Percentiles rank a stretch among this genome's conserved stretches.
Evolutionary conservation across 1,140 invertebrate species (phyloP).

Genomic region (Aphaenogaster ashmeadi): DNA sequence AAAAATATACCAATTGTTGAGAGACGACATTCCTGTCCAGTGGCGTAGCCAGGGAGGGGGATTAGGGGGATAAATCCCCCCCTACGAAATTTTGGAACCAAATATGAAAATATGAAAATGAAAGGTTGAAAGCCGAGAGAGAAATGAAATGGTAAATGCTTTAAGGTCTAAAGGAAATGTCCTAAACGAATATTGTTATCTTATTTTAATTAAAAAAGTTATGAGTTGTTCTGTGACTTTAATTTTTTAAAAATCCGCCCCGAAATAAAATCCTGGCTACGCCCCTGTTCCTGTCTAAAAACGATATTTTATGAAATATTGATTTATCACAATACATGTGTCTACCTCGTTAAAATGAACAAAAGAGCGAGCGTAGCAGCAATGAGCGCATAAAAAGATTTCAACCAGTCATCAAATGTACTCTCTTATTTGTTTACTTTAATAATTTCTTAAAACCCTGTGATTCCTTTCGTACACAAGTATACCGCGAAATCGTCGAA

Average conservation of each 20-base stretch:
- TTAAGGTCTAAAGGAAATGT: too few species aligned
- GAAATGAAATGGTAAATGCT: too few species aligned
- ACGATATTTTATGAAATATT: not conserved
- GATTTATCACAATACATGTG: not conserved
- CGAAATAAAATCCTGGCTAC: too few species aligned
- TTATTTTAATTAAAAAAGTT: too few species aligned
- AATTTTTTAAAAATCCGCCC: too few species aligned
- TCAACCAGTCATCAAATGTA: not conserved
- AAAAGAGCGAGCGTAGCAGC: not conserved
- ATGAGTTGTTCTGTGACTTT: too few species aligned
- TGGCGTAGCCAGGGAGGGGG: too few species aligned
- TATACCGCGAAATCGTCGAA: constrained; percentile 42
- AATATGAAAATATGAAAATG: too few species aligned
- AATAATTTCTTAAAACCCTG: constrained; percentile 66
- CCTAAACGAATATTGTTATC: too few species aligned
- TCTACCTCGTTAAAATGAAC: not conserved
- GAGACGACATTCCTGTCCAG: not conserved
- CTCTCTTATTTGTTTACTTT: constrained; percentile 45
- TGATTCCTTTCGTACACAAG: constrained; percentile 52
- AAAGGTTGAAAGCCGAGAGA: too few species aligned
- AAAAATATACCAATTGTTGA: not conserved
- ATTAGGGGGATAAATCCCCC: too few species aligned
- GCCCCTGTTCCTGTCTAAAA: not conserved
- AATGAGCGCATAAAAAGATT: constrained; percentile 1
- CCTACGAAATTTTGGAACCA: too few species aligned